Percentiles rank a stretch among this genome's conserved stretches.
These are phyloP conservation scores for Aplidium turbinatum DNA, from an alignment of 23 tunicate species.

Conservation along the genomic window DNA sequence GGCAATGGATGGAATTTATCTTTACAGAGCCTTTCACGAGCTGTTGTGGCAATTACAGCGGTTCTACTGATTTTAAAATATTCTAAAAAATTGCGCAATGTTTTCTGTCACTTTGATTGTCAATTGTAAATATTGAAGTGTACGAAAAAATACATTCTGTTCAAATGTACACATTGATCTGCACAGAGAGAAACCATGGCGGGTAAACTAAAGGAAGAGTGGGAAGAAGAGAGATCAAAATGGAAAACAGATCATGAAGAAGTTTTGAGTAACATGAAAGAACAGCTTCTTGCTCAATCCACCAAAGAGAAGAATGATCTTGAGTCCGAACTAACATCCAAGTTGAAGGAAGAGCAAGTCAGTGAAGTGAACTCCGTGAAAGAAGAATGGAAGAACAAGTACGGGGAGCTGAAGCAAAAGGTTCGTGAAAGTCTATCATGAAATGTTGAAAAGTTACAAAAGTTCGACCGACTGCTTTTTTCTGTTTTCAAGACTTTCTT, in stretches of 20 bases:
- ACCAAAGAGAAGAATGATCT: conserved; percentile 21
- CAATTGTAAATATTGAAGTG: too few relatives aligned
- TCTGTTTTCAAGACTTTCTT: background rate
- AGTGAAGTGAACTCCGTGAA: conserved; percentile 22
- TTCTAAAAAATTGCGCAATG: too few relatives aligned
- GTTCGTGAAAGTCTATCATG: conserved; percentile 1
- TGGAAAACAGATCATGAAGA: conserved; percentile 15
- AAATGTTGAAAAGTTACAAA: too few relatives aligned
- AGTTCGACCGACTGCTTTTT: too few relatives aligned
- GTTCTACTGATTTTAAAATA: too few relatives aligned
- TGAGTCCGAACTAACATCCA: conserved; percentile 12
- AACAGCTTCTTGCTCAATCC: background rate
- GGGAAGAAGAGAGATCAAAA: conserved; percentile 20
- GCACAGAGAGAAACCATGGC: conserved; percentile 48
- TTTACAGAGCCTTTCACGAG: too few relatives aligned
- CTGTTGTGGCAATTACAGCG: too few relatives aligned
- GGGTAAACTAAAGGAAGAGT: conserved; percentile 27
- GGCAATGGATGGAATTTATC: too few relatives aligned
- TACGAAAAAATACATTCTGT: too few relatives aligned
- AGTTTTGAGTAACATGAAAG: conserved; percentile 1
- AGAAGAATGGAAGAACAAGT: conserved; percentile 56
- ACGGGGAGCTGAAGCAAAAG: conserved; percentile 66
- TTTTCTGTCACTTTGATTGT: too few relatives aligned
- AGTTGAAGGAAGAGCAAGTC: conserved; percentile 20
- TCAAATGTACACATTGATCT: too few relatives aligned